phyloP scores from a whole-genome alignment of 2,888 invertebrate species.

The Pachycephus smyrnensis region DNA sequence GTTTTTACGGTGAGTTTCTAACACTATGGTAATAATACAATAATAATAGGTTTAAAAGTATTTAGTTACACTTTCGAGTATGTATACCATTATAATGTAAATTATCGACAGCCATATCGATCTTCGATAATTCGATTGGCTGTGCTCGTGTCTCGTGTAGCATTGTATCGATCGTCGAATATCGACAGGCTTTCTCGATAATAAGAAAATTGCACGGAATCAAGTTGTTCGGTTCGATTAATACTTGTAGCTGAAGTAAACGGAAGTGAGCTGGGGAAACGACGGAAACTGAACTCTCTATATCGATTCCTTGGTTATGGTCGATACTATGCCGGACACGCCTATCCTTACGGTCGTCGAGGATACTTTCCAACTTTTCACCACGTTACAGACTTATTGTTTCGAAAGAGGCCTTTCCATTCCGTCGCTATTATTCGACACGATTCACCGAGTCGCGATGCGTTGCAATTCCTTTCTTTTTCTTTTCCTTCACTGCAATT shows the following conservation, averaged over 20 bases:
- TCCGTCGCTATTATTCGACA: neutral
- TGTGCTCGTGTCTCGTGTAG: neutral
- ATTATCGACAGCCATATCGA: neutral
- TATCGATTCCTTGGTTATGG: neutral
- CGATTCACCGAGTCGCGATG: slow-evolving; percentile 6
- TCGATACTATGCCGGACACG: neutral
- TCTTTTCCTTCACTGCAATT: neutral
- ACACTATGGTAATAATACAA: neutral
- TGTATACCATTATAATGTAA: neutral
- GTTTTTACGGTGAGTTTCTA: neutral
- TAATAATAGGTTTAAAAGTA: neutral
- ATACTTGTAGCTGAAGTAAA: neutral
- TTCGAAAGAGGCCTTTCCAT: neutral
- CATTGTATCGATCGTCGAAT: neutral
- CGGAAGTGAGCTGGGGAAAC: neutral
- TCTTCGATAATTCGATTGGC: neutral
- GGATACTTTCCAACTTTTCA: slow-evolving; percentile 27
- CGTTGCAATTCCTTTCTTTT: neutral
- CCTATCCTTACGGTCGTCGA: neutral
- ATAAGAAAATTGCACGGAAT: slow-evolving; percentile 4
- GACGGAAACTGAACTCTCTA: neutral
- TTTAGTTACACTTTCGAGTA: neutral
- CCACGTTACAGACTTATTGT: neutral
- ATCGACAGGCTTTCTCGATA: slow-evolving; percentile 10
- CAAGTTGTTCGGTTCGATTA: neutral